Evolutionary conservation across 2,888 invertebrate genomes (phyloP), one percentile per base, ranked within the genome.

Genomic region (Sinohyriopsis cumingii): DNA sequence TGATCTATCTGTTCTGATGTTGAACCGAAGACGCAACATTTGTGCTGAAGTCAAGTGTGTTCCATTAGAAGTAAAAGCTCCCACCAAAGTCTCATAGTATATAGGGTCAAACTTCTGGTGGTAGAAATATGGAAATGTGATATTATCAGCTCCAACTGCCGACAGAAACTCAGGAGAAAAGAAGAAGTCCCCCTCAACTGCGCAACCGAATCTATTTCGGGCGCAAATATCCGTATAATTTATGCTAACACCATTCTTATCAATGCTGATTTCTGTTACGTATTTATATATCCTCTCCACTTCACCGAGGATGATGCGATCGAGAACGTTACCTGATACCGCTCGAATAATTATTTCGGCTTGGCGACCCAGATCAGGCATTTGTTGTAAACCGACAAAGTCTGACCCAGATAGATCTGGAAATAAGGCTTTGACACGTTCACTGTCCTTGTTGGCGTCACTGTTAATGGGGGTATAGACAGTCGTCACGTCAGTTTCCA

Each of bases 391-490:
- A n/a, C n/a, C n/a, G n/a, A n/a, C n/a, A n/a, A n/a, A n/a, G n/a
- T n/a, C n/a, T n/a, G n/a, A n/a, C 18, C 65, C 66, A 6, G 69
- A 62, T 54, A 55, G 61, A 60, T 72, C 73, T 18, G 76, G 76
- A 61, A 75, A 78, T 53, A 76, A 54, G 12, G 28, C n/a, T 20
- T 61, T 33, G 1, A 76, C 63, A n/a, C 45, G 56, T 22, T 62
- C 62, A 61, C 75, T 72, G 55, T 85, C 82, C 59, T 69, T 68
- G 28, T 69, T 61, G 12, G 84, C 77, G 15, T 72, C 76, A 67
- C 82, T 80, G 62, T 77, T 79, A 22, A 72, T 73, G 6, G 84
- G 83, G 15, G 80, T 73, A 65, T 82, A 81, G 3, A 84, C 66
- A n/a, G 66, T 72, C 55, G 78, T 79, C 22, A 82, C 45, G 60